Evolutionary conservation across 2,797 vertebrate genomes (phyloP).

Genomic region (Clamator glandarius): DNA sequence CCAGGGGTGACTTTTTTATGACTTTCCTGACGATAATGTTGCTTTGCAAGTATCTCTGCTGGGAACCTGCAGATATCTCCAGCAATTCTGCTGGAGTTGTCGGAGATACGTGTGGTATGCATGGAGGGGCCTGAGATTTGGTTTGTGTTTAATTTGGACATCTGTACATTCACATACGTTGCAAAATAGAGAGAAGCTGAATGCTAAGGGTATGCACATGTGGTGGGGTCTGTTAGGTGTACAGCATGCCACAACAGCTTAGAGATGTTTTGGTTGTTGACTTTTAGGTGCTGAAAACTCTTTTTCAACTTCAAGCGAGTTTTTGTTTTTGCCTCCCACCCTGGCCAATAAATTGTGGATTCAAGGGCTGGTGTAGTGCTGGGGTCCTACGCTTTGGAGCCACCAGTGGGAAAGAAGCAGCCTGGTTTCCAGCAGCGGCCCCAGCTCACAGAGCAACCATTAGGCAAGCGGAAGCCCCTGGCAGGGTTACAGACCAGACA

Average conservation of each 20-base stretch:
- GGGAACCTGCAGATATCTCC: slow-evolving; percentile 3
- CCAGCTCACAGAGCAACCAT: neutral
- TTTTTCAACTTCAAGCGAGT: neutral
- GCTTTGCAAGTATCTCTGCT: slow-evolving; percentile 31
- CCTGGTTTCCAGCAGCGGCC: neutral
- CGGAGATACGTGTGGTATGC: slow-evolving; percentile 57
- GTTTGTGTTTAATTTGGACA: slow-evolving; percentile 3
- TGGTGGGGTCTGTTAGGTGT: neutral
- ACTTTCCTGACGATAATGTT: slow-evolving; percentile 44
- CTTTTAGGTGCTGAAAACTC: neutral
- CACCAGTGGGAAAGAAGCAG: neutral
- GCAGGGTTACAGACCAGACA: slow-evolving; percentile 45
- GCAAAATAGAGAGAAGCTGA: neutral
- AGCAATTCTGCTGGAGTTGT: slow-evolving; percentile 22
- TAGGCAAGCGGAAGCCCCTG: neutral
- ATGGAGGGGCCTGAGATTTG: neutral
- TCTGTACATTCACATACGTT: neutral
- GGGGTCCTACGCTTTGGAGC: neutral
- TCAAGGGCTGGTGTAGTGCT: neutral
- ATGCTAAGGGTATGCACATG: accelerated
- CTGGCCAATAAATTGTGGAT: neutral
- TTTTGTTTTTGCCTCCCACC: neutral
- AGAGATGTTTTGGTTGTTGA: neutral
- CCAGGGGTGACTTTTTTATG: slow-evolving; percentile 66
- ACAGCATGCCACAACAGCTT: neutral